Evolutionary conservation across 2,113 vertebrate genomes (phyloP), one percentile per base, ranked within the genome.

Genomic region (Lagopus muta): DNA sequence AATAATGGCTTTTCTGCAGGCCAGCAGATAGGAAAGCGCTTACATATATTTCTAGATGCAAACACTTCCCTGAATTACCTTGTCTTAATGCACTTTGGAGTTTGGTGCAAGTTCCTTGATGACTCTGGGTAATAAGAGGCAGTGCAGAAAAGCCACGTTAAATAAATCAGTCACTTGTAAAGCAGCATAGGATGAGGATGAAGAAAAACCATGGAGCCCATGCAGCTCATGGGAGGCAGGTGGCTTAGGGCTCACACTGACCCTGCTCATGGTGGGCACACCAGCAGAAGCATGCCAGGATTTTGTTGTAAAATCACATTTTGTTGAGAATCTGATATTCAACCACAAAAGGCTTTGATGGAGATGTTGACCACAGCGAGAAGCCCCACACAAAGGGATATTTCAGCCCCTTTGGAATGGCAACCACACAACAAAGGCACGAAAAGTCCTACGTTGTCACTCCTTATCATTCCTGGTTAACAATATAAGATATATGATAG

Each of bases 391-490:
- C 34, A 30, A 34, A 77, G 67, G 74, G 82, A 93, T 15, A 32
- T 32, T 32, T 84, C 57, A 25, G 3, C n/a, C 77, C 74, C 85
- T 86, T 93, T 78, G 92, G 92, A 86, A 89, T 28, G 24, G 58
- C 82, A 86, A 57, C 38, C 38, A 85, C 52, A 77, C 87, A 97
- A 94, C 86, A 95, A 95, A 84, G 76, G 48, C 86, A 95, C 12
- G 58, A 61, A 69, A 93, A 86, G 66, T 19, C 82, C 88, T 95
- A 32, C 34, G 34, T 94, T 97, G 97, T 97, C 97, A 94, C 96
- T 95, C 89, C 97, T 97, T 97, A 97, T 98, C 97, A 97, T 93
- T 97, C 91, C 96, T 82, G 85, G 92, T 96, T 98, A 98, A 98
- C 97, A 95, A 97, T 93, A 92, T 94, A 90, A 98, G 97, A 98